Conservation (phyloP, 2,888 invertebrate genomes). For the Cremastinae sp. region DNA sequence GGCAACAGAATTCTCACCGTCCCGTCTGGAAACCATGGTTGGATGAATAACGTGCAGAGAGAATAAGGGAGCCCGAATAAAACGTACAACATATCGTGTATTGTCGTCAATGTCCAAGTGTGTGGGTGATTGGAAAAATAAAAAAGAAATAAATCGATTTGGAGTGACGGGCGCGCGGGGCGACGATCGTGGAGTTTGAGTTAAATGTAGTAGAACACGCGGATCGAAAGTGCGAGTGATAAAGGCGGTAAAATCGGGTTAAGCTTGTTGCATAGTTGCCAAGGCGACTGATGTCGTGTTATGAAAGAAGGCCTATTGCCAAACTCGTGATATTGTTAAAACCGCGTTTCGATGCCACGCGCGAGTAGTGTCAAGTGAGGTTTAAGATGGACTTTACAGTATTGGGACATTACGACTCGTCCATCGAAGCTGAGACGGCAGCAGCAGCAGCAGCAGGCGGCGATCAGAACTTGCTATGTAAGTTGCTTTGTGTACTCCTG, state of each 20-base stretch:
- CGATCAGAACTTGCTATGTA: constrained; percentile 74
- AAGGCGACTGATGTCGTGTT: constrained; percentile 72
- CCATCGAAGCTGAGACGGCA: constrained; percentile 69
- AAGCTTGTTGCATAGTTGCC: constrained; percentile 76
- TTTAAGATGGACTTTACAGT: constrained; percentile 74
- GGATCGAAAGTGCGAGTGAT: constrained; percentile 20
- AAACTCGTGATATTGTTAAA: constrained; percentile 49
- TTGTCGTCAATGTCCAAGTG: no score
- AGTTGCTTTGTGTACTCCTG: constrained; percentile 61
- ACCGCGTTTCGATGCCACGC: constrained; percentile 58
- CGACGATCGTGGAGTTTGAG: no score
- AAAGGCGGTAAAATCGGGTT: constrained; percentile 62
- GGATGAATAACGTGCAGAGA: no score
- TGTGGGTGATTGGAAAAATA: no score
- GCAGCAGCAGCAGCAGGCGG: no score
- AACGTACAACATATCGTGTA: no score
- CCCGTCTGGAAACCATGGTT: no score
- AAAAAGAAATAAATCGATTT: no score
- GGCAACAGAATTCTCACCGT: no score
- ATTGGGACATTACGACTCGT: constrained; percentile 74
- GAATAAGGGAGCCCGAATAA: no score
- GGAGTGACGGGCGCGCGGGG: no score
- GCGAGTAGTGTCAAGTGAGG: constrained; percentile 59
- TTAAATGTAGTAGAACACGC: no score
- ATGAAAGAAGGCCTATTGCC: constrained; percentile 66